A percentile compares a stretch with the other conserved stretches of the same genome.
phyloP scores from a whole-genome alignment of 2,113 vertebrate genomes.

The Chionis minor region DNA sequence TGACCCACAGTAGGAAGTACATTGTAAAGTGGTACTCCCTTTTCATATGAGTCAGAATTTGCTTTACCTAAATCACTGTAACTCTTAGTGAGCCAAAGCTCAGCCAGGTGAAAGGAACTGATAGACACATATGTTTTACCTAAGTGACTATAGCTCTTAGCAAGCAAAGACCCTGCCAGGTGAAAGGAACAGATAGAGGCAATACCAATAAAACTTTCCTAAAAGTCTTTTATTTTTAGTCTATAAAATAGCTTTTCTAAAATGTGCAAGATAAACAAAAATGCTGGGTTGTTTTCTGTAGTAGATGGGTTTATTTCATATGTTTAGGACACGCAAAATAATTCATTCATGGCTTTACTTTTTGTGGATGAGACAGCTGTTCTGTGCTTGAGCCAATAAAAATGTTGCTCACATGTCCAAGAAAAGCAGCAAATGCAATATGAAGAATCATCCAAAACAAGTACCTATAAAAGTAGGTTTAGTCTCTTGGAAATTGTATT shows the following conservation, averaged over 20 bases:
- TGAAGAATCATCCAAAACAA: background rate
- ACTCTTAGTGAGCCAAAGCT: background rate
- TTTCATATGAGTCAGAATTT: background rate
- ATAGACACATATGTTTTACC: background rate
- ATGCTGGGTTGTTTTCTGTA: background rate
- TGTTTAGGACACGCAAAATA: background rate
- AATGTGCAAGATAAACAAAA: conserved; percentile 28
- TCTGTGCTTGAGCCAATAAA: background rate
- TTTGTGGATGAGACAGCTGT: background rate
- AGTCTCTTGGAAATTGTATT: background rate
- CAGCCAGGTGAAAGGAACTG: background rate
- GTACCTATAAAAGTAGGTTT: background rate
- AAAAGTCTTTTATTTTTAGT: background rate
- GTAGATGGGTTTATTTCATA: background rate
- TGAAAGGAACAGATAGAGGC: conserved; percentile 7
- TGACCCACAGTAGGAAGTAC: background rate
- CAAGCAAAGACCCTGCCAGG: background rate
- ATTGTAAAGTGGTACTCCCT: background rate
- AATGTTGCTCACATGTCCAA: background rate
- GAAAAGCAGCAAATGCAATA: background rate
- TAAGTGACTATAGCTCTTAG: background rate
- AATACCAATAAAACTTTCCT: background rate
- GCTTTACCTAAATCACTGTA: background rate
- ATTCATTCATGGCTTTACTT: background rate
- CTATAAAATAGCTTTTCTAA: background rate